A percentile compares a stretch with the other conserved stretches of the same genome.
Conservation (phyloP, 2,113 vertebrate genomes). For the Setophaga coronata region DNA sequence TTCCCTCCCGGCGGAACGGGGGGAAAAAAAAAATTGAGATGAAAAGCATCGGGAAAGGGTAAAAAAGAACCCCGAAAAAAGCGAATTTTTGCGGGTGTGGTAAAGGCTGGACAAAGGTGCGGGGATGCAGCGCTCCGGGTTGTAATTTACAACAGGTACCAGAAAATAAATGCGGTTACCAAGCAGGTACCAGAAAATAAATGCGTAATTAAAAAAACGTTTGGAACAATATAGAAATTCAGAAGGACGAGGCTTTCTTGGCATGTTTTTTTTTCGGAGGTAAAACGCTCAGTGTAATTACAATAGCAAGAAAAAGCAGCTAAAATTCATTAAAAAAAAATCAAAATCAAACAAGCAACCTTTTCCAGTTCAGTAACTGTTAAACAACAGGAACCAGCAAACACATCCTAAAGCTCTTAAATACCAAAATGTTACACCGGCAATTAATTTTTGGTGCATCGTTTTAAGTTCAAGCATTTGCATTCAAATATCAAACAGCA, state of each 20-base stretch:
- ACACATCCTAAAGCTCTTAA: background rate
- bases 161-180: background rate
- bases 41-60: background rate
- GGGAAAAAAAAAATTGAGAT: background rate
- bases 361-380: background rate
- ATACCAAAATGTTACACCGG: background rate
- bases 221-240: background rate
- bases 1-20: background rate
- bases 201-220: too few relatives aligned
- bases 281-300: constrained; percentile 15
- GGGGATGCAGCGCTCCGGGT: background rate
- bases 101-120: background rate
- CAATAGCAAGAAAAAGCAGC: constrained; percentile 13
- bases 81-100: background rate
- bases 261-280: background rate
- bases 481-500: constrained; percentile 11
- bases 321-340: background rate
- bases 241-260: background rate
- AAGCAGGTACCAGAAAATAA: too few relatives aligned
- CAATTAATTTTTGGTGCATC: constrained; percentile 11
- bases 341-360: background rate
- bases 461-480: constrained; percentile 20
- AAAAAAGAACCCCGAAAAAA: background rate
- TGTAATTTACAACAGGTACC: background rate
- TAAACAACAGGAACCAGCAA: background rate